Conservation (phyloP, 2,888 invertebrate species). For the Spatulosminthurus flaviceps region DNA sequence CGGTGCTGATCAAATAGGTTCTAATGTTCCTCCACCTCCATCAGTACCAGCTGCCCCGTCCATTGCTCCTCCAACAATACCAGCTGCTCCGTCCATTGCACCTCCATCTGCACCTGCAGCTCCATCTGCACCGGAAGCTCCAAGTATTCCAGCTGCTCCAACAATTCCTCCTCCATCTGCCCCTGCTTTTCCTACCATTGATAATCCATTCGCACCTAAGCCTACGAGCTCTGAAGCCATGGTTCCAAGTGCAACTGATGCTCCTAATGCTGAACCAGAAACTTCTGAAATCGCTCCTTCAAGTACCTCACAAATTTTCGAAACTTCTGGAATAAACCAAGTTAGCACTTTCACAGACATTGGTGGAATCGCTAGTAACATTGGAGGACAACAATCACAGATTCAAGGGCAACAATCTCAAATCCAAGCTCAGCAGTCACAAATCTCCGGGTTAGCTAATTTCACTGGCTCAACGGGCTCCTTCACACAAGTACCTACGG, state of each 20-base stretch:
- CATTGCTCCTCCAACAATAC: conserved; percentile 2
- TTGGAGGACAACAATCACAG: conserved; percentile 22
- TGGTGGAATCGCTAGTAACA: background rate
- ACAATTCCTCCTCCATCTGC: background rate
- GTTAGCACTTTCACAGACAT: background rate
- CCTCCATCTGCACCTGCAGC: background rate
- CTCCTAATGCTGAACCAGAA: conserved; percentile 32
- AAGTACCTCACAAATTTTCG: background rate
- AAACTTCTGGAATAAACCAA: conserved; percentile 1
- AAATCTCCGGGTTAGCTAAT: background rate
- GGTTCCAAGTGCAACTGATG: conserved; percentile 11
- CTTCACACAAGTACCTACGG: background rate
- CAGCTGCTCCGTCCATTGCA: background rate
- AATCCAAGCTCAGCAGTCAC: conserved; percentile 34
- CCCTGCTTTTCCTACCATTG: conserved; percentile 15
- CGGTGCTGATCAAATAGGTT: too few species aligned
- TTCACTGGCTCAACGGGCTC: background rate
- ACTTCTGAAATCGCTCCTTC: background rate
- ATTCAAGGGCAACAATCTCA: conserved; percentile 31
- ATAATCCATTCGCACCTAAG: background rate
- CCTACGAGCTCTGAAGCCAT: background rate
- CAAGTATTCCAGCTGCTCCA: background rate
- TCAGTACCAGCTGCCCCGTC: background rate
- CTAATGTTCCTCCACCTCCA: too few species aligned
- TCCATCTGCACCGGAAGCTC: background rate